phyloP scores from a whole-genome alignment of 2,888 invertebrate genomes.

The Pristionchus entomophagus region DNA sequence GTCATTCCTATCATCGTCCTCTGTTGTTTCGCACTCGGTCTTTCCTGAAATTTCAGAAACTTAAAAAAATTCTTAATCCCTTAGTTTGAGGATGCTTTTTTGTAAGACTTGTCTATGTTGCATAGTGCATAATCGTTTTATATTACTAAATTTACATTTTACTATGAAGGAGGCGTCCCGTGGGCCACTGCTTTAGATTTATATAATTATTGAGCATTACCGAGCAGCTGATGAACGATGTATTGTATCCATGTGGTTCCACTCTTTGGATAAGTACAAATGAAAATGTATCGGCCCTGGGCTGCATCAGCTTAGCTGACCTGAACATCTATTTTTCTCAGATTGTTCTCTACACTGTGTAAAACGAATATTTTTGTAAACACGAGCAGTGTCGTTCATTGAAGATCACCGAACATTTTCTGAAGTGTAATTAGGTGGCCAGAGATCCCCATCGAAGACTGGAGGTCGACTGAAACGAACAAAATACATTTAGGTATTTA shows the following conservation, averaged over 20 bases:
- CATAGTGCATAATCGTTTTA: too few species aligned
- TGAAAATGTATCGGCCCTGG: slow-evolving; percentile 72
- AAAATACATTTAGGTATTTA: too few species aligned
- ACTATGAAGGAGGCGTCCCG: too few species aligned
- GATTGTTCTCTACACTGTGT: too few species aligned
- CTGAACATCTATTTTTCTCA: too few species aligned
- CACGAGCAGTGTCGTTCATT: too few species aligned
- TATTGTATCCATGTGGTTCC: slow-evolving; percentile 76
- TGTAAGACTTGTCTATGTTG: too few species aligned
- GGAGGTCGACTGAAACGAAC: too few species aligned
- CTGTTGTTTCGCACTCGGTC: slow-evolving; percentile 33
- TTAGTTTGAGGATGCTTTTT: too few species aligned
- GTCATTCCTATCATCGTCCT: not conserved
- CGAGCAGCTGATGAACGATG: slow-evolving; percentile 71
- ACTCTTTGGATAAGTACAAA: slow-evolving; percentile 76
- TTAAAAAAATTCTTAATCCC: too few species aligned
- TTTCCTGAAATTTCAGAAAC: slow-evolving; percentile 12
- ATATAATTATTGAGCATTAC: slow-evolving; percentile 1
- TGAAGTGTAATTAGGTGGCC: slow-evolving; percentile 74
- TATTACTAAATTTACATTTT: too few species aligned
- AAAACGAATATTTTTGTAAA: too few species aligned
- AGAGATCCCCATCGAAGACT: slow-evolving; percentile 73
- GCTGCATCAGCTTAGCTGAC: slow-evolving; percentile 68
- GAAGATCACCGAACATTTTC: slow-evolving; percentile 67
- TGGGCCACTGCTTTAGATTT: not conserved